phyloP scores from a whole-genome alignment of 2,888 invertebrate genomes.

The Saturnia pavonia region DNA sequence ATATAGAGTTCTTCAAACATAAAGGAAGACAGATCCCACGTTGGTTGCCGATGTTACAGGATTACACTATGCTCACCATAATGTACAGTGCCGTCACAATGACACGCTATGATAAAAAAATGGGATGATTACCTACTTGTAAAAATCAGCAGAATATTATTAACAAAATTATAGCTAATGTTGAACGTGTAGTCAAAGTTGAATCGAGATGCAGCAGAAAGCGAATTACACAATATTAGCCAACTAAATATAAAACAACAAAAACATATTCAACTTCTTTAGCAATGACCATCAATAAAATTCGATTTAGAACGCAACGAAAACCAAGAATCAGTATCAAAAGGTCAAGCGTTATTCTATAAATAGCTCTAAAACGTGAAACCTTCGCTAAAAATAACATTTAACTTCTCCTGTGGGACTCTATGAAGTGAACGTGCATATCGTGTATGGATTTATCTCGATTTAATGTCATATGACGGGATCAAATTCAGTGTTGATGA shows the following conservation, averaged over 20 bases:
- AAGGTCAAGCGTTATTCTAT: slow-evolving; percentile 7
- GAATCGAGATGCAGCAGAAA: not conserved
- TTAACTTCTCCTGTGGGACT: slow-evolving; percentile 5
- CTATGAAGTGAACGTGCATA: not conserved
- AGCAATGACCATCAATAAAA: not conserved
- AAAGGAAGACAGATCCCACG: too few species aligned
- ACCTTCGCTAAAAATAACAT: slow-evolving; percentile 19
- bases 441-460: not conserved
- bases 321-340: not conserved
- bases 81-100: too few species aligned
- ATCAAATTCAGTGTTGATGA: slow-evolving; percentile 6
- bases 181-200: not conserved
- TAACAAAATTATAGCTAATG: not conserved
- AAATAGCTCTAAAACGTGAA: slow-evolving; percentile 13
- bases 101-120: too few species aligned
- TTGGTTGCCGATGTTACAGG: too few species aligned
- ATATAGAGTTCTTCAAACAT: too few species aligned
- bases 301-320: not conserved
- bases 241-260: not conserved
- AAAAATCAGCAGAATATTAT: not conserved
- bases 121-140: too few species aligned
- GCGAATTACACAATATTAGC: not conserved
- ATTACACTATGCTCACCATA: too few species aligned
- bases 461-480: not conserved
- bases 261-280: not conserved